These are phyloP conservation scores for Chironex yamaguchii DNA, from an alignment of 30 jellyfish, hydroid and myxozoan genomes.

Conservation along the genomic window DNA sequence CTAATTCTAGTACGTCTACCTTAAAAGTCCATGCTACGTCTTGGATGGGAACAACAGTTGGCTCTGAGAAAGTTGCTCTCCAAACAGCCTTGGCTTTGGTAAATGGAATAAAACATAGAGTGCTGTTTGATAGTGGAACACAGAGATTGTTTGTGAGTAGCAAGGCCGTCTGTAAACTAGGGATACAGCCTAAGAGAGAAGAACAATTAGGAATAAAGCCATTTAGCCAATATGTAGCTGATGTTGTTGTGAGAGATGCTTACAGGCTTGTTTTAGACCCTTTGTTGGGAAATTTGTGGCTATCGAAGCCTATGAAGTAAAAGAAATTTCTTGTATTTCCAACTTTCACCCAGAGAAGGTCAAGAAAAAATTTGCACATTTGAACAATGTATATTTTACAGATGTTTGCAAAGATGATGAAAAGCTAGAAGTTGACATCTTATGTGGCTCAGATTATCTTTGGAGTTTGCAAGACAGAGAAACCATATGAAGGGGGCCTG, in stretches of 20 bases:
- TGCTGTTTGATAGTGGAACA: constrained; percentile 42
- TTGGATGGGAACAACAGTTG: constrained; percentile 56
- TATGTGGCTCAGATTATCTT: constrained; percentile 33
- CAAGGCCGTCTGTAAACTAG: constrained; percentile 30
- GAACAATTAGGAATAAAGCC: constrained; percentile 43
- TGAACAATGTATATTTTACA: constrained; percentile 21
- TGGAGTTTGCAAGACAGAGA: constrained; percentile 11
- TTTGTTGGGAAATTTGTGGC: constrained; percentile 8
- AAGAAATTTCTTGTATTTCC: constrained; percentile 25
- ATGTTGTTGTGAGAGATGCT: background rate
- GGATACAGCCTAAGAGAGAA: background rate
- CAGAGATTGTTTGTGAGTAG: constrained; percentile 16
- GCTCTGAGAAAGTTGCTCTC: constrained; percentile 25
- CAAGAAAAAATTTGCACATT: constrained; percentile 20
- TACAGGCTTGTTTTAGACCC: constrained; percentile 14
- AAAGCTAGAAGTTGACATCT: constrained; percentile 19
- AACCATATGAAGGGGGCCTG: constrained; percentile 30
- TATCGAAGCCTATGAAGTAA: constrained; percentile 38
- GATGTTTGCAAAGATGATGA: constrained; percentile 30
- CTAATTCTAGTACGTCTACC: constrained; percentile 46
- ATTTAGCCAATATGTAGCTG: constrained; percentile 11
- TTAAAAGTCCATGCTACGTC: constrained; percentile 35
- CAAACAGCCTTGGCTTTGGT: constrained; percentile 27
- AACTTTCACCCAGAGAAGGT: constrained; percentile 27
- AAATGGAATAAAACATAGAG: constrained; percentile 5